A percentile compares a stretch with the other conserved stretches of the same genome.
These are phyloP conservation scores for Xiphophorus hellerii DNA, from an alignment of 2,113 vertebrate species.

Conservation along the genomic window DNA sequence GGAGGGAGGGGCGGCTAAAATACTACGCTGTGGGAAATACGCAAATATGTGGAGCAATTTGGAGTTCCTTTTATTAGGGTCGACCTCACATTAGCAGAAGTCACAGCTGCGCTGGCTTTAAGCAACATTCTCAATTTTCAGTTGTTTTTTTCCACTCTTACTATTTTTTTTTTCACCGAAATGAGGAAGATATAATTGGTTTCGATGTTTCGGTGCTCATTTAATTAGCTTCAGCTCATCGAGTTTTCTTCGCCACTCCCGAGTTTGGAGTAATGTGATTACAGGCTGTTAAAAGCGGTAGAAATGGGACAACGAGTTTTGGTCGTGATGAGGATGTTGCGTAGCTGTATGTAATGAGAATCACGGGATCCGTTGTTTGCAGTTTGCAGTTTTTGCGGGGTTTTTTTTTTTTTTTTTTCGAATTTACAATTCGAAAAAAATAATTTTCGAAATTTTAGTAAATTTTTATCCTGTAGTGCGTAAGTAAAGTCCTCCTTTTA, in stretches of 20 bases:
- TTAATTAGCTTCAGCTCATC: neutral
- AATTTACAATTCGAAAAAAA: too few relatives aligned
- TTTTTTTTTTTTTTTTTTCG: neutral
- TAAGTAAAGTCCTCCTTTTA: too few relatives aligned
- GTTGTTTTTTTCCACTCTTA: too few relatives aligned
- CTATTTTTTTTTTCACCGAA: too few relatives aligned
- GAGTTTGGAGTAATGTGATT: constrained; percentile 14
- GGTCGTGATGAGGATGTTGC: constrained; percentile 23
- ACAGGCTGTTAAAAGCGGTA: constrained; percentile 11
- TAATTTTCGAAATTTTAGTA: neutral
- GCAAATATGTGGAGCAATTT: constrained; percentile 4
- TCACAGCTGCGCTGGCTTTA: too few relatives aligned
- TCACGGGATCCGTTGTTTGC: constrained; percentile 30
- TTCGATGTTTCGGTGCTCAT: neutral
- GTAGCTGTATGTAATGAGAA: constrained; percentile 10
- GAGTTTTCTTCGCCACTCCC: constrained; percentile 2
- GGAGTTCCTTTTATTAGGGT: neutral
- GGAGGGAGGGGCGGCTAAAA: constrained; percentile 9
- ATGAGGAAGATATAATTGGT: too few relatives aligned
- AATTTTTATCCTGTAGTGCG: neutral
- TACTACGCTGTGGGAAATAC: neutral
- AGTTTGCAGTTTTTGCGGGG: neutral
- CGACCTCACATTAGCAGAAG: neutral
- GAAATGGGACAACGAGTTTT: constrained; percentile 8
- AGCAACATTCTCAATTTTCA: neutral